Base-by-base conservation (phyloP, 2,888 invertebrate species). In the Lasioglossum zephyrum region DNA sequence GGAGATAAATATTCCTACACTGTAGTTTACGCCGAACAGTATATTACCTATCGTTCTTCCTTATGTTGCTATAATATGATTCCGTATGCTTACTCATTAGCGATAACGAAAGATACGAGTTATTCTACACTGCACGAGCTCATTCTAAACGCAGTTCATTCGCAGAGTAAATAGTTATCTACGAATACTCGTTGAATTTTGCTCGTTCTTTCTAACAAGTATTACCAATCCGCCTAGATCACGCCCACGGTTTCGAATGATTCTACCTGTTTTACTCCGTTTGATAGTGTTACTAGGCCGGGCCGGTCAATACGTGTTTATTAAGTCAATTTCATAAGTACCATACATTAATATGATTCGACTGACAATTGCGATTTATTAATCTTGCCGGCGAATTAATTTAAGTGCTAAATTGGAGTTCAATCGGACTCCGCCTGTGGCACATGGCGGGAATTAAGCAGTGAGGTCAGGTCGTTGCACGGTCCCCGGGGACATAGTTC, bases 361-460 rank as follows among this genome's bases (percentile, higher is more conserved):
- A 88, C 81, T 81, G 83, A 86, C 88, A 90, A 94, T 93, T 93
- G 92, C 86, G 88, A 92, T 94, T 94, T 92, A 93, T 94, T 93
- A 94, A 93, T 90, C 90, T 87, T 89, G 83, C 89, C 87, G 90
- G 91, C 89, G 90, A 92, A 93, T 92, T 92, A 93, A 93, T 93
- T 93, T 92, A 93, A 92, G 89, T 92, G 89, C 90, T 93, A 92
- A 94, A 94, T 94, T 94, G 93, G 89, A 90, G 89, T 86, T 92
- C 92, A 93, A 94, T 94, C 93, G 92, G 92, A 90, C 90, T 74
- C 76, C 86, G 92, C 91, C 90, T 90, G 89, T 79, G n/a, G 86
- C 87, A 80, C 83, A 85, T 73, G 82, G 86, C 86, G 87, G 83
- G 89, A 91, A 91, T 91, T 87, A 91, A 91, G 84, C 81, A 4